phyloP scores from a whole-genome alignment of 2,888 invertebrate species.

The Microctonus hyperodae region DNA sequence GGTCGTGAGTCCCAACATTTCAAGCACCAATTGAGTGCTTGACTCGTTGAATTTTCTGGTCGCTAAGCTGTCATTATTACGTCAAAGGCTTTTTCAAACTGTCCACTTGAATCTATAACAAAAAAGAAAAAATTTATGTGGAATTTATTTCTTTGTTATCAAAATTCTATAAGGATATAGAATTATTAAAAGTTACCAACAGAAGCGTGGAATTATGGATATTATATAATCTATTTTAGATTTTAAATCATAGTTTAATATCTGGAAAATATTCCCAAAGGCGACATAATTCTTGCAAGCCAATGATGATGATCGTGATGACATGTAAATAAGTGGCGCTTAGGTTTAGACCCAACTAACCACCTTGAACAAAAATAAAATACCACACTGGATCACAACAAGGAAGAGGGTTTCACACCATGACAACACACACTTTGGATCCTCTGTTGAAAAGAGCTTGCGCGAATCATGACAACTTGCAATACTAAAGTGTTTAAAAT shows the following conservation, averaged over 20 bases:
- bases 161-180: not conserved
- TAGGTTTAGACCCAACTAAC: not conserved
- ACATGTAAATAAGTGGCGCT: slow-evolving; percentile 25
- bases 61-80: slow-evolving; percentile 58
- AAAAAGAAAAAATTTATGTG: not conserved
- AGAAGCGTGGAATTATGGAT: not conserved
- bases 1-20: slow-evolving; percentile 57
- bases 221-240: not conserved
- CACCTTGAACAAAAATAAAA: not conserved
- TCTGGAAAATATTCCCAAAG: not conserved
- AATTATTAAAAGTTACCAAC: not conserved
- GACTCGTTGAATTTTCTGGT: slow-evolving; percentile 52
- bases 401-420: slow-evolving; percentile 12
- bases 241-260: not conserved
- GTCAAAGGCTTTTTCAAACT: slow-evolving; percentile 39
- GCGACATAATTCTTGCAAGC: not conserved
- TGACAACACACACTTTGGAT: slow-evolving; percentile 23
- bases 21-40: slow-evolving; percentile 56
- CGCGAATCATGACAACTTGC: slow-evolving; percentile 57
- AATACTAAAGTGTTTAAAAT: slow-evolving; percentile 33
- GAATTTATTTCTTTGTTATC: not conserved
- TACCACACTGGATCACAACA: not conserved
- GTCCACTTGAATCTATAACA: not conserved
- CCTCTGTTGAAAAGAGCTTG: slow-evolving; percentile 36
- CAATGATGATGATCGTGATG: not conserved